phyloP scores from a whole-genome alignment of 2,113 vertebrate species.

The Phyllostomus discolor region DNA sequence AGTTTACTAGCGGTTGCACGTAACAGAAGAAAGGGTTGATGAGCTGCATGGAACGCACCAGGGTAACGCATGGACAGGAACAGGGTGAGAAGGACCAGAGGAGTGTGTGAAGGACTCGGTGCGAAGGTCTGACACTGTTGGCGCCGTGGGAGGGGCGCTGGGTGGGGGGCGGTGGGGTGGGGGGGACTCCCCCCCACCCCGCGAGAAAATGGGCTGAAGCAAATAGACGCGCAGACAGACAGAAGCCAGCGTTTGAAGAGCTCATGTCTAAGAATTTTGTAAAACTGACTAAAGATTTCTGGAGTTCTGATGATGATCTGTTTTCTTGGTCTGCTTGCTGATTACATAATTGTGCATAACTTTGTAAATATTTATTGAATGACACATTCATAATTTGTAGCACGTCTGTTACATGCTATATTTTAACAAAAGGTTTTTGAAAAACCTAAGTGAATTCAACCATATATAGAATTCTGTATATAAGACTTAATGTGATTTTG shows the following conservation, averaged over 20 bases:
- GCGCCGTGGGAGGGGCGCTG: background rate
- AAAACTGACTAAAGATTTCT: background rate
- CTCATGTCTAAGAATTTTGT: background rate
- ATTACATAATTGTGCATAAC: background rate
- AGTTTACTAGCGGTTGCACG: background rate
- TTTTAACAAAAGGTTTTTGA: background rate
- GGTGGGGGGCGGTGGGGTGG: too few relatives aligned
- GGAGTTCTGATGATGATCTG: background rate
- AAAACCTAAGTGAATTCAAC: background rate
- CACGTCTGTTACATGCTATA: background rate
- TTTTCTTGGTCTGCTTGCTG: background rate
- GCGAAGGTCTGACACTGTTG: background rate
- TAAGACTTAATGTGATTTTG: background rate
- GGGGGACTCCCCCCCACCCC: too few relatives aligned
- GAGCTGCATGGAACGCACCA: background rate
- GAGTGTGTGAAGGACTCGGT: background rate
- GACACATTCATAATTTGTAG: background rate
- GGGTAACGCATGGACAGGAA: background rate
- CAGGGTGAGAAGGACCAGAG: background rate
- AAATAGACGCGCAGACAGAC: accelerated
- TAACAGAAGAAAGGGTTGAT: background rate
- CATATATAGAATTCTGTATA: background rate
- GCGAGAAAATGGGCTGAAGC: too few relatives aligned
- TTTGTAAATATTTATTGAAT: background rate
- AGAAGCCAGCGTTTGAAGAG: background rate